A percentile compares a stretch with the other conserved stretches of the same genome.
Conservation (phyloP, 2,888 invertebrate genomes). For the Ischnus inquisitorius region DNA sequence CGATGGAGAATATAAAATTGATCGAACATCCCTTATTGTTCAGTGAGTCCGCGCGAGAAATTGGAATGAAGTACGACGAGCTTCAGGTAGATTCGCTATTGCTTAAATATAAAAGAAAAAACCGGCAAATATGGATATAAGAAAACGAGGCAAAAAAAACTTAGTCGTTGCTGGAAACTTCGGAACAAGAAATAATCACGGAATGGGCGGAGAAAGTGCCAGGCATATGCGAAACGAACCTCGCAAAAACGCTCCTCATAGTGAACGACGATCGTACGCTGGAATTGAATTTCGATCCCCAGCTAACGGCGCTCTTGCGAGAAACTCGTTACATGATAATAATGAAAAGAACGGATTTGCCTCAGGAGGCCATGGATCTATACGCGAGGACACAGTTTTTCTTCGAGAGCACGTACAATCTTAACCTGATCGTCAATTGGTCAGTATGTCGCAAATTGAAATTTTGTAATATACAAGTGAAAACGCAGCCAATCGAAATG, state of each 20-base stretch:
- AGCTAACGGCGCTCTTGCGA: constrained; percentile 90
- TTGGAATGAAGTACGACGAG: constrained; percentile 75
- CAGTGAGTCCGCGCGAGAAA: constrained; percentile 72
- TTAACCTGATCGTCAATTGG: constrained; percentile 81
- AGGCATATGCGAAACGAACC: constrained; percentile 88
- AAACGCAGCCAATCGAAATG: neutral
- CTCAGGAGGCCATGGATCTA: constrained; percentile 88
- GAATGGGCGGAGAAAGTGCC: constrained; percentile 91
- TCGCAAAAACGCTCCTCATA: constrained; percentile 88
- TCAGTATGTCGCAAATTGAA: constrained; percentile 66
- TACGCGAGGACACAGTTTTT: constrained; percentile 90
- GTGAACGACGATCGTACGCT: constrained; percentile 87
- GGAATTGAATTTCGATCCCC: constrained; percentile 89
- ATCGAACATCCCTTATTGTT: constrained; percentile 89
- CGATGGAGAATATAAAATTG: constrained; percentile 88
- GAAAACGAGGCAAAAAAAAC: neutral
- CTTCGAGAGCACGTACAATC: constrained; percentile 84
- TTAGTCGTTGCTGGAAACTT: constrained; percentile 87
- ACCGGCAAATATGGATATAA: neutral
- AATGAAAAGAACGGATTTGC: constrained; percentile 89
- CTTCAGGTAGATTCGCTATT: constrained; percentile 73
- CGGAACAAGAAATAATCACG: constrained; percentile 89
- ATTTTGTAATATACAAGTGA: neutral
- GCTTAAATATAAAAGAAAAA: neutral
- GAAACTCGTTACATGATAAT: constrained; percentile 93